Evolutionary conservation across 2,888 invertebrate genomes (phyloP).

Genomic region (Thysanoteuthis rhombus): DNA sequence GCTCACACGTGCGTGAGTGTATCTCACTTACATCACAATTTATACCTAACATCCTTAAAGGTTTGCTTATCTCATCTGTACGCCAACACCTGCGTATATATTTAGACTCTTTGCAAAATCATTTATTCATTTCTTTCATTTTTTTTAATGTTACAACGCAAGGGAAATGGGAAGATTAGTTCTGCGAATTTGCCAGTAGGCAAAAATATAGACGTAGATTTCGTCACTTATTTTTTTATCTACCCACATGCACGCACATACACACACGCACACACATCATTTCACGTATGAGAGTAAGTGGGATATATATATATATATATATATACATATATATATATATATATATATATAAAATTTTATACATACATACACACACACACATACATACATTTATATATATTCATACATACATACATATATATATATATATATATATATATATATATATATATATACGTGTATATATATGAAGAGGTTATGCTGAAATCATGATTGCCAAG

Average conservation of each 20-base stretch:
- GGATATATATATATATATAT: neutral
- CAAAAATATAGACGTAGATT: neutral
- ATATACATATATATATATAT: neutral
- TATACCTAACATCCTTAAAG: neutral
- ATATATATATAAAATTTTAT: neutral
- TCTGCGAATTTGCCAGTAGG: neutral
- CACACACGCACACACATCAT: too few species aligned
- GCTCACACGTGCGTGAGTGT: neutral
- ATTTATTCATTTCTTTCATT: neutral
- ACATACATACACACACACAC: neutral
- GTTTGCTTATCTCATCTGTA: neutral
- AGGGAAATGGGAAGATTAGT: neutral
- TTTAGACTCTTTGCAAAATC: neutral
- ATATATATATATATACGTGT: neutral
- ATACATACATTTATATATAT: neutral
- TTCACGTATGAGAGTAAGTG: too few species aligned
- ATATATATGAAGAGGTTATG: neutral
- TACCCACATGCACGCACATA: too few species aligned
- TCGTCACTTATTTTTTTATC: neutral
- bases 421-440: neutral
- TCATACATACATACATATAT: neutral
- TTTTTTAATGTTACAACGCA: neutral
- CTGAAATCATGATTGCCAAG: neutral
- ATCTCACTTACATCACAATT: neutral
- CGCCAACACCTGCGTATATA: constrained; percentile 12